These are phyloP conservation scores for Seriola rivoliana DNA, from an alignment of 2,113 vertebrate species.

Conservation along the genomic window DNA sequence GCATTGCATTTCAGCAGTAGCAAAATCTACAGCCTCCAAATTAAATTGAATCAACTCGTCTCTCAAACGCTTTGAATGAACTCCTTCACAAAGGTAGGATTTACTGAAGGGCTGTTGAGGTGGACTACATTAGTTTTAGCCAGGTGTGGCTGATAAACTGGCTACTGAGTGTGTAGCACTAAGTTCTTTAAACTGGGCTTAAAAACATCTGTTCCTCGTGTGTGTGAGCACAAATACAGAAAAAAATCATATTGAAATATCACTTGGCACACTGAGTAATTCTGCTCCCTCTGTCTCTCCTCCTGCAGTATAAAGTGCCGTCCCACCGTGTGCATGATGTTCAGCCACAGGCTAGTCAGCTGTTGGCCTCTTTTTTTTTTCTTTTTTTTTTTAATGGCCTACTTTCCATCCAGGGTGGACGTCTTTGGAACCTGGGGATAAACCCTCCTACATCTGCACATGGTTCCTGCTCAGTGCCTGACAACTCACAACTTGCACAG, in stretches of 20 bases:
- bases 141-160: too few species aligned
- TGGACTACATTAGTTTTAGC: too few species aligned
- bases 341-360: slow-evolving; percentile 79
- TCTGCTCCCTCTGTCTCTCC: slow-evolving; percentile 16
- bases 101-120: too few species aligned
- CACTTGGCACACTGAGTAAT: slow-evolving; percentile 34
- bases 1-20: too few species aligned
- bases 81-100: too few species aligned
- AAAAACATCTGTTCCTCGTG: slow-evolving; percentile 6
- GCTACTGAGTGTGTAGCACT: too few species aligned
- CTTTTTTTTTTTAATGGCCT: slow-evolving; percentile 67
- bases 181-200: not conserved
- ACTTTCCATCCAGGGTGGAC: slow-evolving; percentile 69
- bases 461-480: slow-evolving; percentile 14
- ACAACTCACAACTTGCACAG: slow-evolving; percentile 8
- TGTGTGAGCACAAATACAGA: slow-evolving; percentile 29
- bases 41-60: too few species aligned
- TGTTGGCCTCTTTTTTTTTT: slow-evolving; percentile 70
- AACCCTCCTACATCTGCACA: slow-evolving; percentile 51
- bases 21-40: too few species aligned
- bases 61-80: too few species aligned
- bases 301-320: slow-evolving; percentile 57
- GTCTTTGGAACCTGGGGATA: slow-evolving; percentile 65
- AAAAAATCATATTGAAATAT: slow-evolving; percentile 55
- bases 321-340: slow-evolving; percentile 68